Evolutionary conservation across 92 coral and sea anemone species (phyloP).

Genomic region (Epizoanthus ramosus): DNA sequence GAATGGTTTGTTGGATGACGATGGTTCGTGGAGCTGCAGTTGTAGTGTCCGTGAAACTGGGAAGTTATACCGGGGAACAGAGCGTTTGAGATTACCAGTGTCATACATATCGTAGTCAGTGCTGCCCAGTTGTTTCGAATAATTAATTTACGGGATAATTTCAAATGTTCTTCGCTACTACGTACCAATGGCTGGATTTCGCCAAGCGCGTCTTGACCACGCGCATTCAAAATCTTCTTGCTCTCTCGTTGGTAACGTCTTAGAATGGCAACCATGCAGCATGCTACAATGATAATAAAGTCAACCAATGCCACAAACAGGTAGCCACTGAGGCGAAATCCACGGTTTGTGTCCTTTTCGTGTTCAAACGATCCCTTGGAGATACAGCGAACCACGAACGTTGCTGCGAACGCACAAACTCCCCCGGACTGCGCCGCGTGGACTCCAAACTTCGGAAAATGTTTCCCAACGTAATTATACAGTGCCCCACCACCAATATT

Average conservation of each 20-base stretch:
- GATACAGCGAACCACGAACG: slow-evolving; percentile 83
- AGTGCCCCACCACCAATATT: slow-evolving; percentile 89
- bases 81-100: slow-evolving; percentile 77
- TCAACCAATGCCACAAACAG: slow-evolving; percentile 81
- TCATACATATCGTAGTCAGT: slow-evolving; percentile 69
- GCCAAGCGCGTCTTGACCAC: slow-evolving; percentile 1
- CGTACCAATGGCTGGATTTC: slow-evolving; percentile 63
- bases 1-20: slow-evolving; percentile 16
- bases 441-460: slow-evolving; percentile 79
- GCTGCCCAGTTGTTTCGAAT: slow-evolving; percentile 71
- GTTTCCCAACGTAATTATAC: slow-evolving; percentile 75
- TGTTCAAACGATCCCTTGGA: slow-evolving; percentile 90
- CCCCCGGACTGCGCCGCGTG: slow-evolving; percentile 96
- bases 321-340: slow-evolving; percentile 86
- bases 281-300: slow-evolving; percentile 72
- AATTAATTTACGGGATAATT: slow-evolving; percentile 56
- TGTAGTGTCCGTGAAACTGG: slow-evolving; percentile 84
- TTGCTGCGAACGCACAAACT: slow-evolving; percentile 86
- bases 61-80: slow-evolving; percentile 88
- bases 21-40: slow-evolving; percentile 57
- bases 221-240: neutral
- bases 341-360: slow-evolving; percentile 55
- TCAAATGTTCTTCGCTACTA: slow-evolving; percentile 23
- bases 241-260: slow-evolving; percentile 28
- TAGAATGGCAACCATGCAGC: slow-evolving; percentile 55